Percentiles rank a stretch among this genome's conserved stretches.
phyloP scores from a whole-genome alignment of 2,888 invertebrate species.

The Galeopsomyia nigrocyanea region DNA sequence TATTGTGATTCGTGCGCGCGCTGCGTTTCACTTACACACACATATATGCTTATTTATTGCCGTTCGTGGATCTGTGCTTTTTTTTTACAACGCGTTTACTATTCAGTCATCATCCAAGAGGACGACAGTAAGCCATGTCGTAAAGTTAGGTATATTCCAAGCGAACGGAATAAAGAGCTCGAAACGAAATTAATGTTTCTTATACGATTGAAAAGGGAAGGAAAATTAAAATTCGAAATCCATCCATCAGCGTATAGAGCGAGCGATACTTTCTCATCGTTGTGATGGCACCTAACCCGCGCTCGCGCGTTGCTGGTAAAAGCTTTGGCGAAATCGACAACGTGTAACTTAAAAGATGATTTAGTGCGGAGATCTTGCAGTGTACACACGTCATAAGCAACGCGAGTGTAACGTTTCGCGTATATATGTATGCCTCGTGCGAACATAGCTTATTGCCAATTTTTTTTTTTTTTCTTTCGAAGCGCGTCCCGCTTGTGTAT shows the following conservation, averaged over 20 bases:
- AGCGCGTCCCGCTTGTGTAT: constrained; percentile 48
- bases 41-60: too few relatives aligned
- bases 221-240: constrained; percentile 23
- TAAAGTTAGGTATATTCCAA: too few relatives aligned
- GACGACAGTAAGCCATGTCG: too few relatives aligned
- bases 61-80: too few relatives aligned
- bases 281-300: background rate
- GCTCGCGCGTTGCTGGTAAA: constrained; percentile 19
- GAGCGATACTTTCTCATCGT: constrained; percentile 24
- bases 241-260: constrained; percentile 33
- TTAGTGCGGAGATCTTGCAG: constrained; percentile 17
- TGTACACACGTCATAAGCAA: constrained; percentile 13
- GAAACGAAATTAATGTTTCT: too few relatives aligned
- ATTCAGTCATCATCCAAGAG: too few relatives aligned
- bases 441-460: constrained; percentile 18
- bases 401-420: background rate
- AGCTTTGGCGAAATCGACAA: constrained; percentile 24
- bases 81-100: too few relatives aligned
- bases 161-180: too few relatives aligned
- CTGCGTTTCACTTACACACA: too few relatives aligned
- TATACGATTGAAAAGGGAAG: too few relatives aligned
- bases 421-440: background rate
- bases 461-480: constrained; percentile 11
- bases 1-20: too few relatives aligned
- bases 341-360: constrained; percentile 21